These are phyloP conservation scores for Cinclus mexicanus DNA, from an alignment of 2,113 vertebrate species.

Conservation along the genomic window DNA sequence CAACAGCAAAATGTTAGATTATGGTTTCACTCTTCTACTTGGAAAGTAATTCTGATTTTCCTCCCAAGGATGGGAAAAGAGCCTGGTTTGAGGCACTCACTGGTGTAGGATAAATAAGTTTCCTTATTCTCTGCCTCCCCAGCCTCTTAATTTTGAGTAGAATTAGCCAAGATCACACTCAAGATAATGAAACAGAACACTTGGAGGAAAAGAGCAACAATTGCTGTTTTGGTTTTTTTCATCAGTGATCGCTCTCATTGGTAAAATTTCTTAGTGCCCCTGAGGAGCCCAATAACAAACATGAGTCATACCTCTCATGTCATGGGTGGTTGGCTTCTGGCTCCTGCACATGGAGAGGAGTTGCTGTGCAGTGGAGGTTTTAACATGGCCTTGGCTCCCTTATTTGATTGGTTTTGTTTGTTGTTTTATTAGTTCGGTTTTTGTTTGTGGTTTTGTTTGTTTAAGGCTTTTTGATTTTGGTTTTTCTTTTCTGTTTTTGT, in stretches of 20 bases:
- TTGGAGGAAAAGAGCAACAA: neutral
- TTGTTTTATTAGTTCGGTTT: neutral
- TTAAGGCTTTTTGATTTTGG: neutral
- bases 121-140: conserved; percentile 14
- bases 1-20: neutral
- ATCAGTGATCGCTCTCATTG: neutral
- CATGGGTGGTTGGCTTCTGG: neutral
- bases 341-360: neutral
- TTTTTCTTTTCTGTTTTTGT: too few species aligned
- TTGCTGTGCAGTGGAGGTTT: neutral
- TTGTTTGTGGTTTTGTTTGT: neutral
- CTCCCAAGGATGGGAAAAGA: neutral
- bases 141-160: neutral
- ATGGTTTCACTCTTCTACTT: conserved; percentile 8
- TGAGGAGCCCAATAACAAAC: neutral
- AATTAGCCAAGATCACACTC: neutral
- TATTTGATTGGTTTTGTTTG: neutral
- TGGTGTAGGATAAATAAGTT: neutral
- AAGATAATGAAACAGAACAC: neutral
- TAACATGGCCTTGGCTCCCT: neutral
- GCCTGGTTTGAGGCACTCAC: neutral
- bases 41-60: neutral
- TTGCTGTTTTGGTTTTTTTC: neutral
- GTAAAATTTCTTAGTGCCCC: neutral
- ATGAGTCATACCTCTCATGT: neutral